Conservation (phyloP, 2,797 vertebrate species). For the Graptemys geographica region DNA sequence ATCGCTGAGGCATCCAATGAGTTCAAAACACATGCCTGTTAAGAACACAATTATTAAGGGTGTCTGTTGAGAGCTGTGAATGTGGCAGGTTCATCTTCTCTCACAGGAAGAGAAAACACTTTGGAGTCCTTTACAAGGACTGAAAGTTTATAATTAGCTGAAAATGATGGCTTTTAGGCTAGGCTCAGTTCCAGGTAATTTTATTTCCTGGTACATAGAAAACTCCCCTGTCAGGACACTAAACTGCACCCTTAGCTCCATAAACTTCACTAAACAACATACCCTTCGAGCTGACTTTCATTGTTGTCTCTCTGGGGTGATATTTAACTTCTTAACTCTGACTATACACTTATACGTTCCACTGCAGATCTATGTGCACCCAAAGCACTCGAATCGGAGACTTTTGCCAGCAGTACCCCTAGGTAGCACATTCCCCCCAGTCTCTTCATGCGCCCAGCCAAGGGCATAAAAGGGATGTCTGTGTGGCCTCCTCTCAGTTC, state of each 20-base stretch:
- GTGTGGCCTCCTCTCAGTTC: neutral
- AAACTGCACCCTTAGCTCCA: neutral
- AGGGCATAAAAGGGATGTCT: neutral
- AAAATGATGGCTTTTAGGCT: neutral
- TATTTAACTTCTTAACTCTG: neutral
- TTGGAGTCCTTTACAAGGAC: neutral
- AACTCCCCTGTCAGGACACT: neutral
- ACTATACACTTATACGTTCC: neutral
- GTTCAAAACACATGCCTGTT: neutral
- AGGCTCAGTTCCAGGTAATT: neutral
- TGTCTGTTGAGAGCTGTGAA: neutral
- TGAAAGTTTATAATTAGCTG: neutral
- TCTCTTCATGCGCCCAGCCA: neutral
- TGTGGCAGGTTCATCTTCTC: neutral
- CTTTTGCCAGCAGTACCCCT: neutral
- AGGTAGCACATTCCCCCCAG: neutral
- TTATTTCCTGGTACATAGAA: neutral
- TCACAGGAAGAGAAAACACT: neutral
- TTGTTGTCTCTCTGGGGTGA: neutral
- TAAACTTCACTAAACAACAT: neutral
- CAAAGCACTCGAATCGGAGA: neutral
- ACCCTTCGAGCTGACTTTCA: neutral
- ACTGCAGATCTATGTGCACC: neutral
- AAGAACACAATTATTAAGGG: neutral
- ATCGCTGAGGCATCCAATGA: neutral